These are phyloP conservation scores for Horisme vitalbata DNA, from an alignment of 2,888 invertebrate species.

Conservation along the genomic window DNA sequence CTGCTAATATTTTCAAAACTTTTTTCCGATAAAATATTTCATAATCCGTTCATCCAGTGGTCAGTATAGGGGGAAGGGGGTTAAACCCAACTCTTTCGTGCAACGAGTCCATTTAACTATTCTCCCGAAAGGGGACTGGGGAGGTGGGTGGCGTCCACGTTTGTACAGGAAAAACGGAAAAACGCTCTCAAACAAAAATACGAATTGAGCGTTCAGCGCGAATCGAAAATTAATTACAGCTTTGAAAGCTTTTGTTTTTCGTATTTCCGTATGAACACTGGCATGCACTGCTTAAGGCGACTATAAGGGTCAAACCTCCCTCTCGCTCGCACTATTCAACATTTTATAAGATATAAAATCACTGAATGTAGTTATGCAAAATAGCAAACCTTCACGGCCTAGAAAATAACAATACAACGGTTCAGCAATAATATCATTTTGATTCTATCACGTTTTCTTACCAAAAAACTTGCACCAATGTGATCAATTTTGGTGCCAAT, in stretches of 20 bases:
- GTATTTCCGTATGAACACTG: conserved; percentile 29
- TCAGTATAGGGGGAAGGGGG: conserved; percentile 49
- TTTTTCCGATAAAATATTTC: conserved; percentile 69
- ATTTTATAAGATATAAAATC: too few species aligned
- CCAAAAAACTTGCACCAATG: too few species aligned
- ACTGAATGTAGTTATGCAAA: too few species aligned
- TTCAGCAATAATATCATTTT: too few species aligned
- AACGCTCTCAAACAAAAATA: conserved; percentile 65
- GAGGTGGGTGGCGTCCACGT: conserved; percentile 53
- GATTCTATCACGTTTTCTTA: too few species aligned
- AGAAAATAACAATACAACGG: too few species aligned
- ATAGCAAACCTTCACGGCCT: too few species aligned
- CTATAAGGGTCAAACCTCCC: too few species aligned
- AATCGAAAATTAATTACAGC: conserved; percentile 76
- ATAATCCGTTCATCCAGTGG: conserved; percentile 73
- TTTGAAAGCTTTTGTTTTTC: conserved; percentile 54
- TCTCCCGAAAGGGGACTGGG: conserved; percentile 37
- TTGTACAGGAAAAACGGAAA: conserved; percentile 63
- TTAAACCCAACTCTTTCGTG: conserved; percentile 48
- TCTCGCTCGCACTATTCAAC: too few species aligned
- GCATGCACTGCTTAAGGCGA: too few species aligned
- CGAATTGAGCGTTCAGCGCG: conserved; percentile 59
- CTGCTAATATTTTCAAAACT: conserved; percentile 47
- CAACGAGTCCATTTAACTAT: conserved; percentile 61
- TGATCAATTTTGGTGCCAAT: too few species aligned